Evolutionary conservation across 53 echinoderm and acorn worm genomes (phyloP), one percentile per base, ranked within the genome.

Genomic region (Stichopus horrens): DNA sequence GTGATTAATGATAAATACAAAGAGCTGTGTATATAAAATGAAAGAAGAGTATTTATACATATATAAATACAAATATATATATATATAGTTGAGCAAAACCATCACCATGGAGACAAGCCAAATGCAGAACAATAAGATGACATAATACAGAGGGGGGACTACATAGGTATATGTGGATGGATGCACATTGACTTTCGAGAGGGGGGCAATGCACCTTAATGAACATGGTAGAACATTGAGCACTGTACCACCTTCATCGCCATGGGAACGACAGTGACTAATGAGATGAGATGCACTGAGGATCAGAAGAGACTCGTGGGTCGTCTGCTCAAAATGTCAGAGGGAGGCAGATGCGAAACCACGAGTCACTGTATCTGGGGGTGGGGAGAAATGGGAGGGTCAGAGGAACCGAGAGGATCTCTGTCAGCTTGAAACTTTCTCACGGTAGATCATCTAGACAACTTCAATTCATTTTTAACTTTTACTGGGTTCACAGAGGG

Each of bases 81-180:
- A 51, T 10, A 23, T 37, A 19, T 75, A 83, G 59, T 79, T n/a
- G 19, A 79, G 79, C 79, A 79, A 54, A 37, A 83, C 83, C 83
- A 57, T 83, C 83, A 83, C 83, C 83, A 75, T 63, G 37, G 37
- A 37, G 37, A 63, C 52, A 55, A 79, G 79, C 79, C 55, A 55
- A 52, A 79, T 79, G 79, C 79, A 79, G 55, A 52, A 79, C 13
- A 75, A 79, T 79, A 79, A 18, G 16, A 16, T 16, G 11, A 63
- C 11, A 10, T 63, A 63, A 8, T 16, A 13, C 63, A 63, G 10
- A 16, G 63, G 16, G 21, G 51, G 21, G 9, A 22, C 58, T n/a
- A 11, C 19, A 22, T 37, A 79, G 53, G 16, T 10, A 19, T 57
- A 59, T 83, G 58, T 19, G 37, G 5, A 4, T 83, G 83, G 23